Base-by-base conservation (phyloP, 2,888 invertebrate species). In the Xiphydria camelus region DNA sequence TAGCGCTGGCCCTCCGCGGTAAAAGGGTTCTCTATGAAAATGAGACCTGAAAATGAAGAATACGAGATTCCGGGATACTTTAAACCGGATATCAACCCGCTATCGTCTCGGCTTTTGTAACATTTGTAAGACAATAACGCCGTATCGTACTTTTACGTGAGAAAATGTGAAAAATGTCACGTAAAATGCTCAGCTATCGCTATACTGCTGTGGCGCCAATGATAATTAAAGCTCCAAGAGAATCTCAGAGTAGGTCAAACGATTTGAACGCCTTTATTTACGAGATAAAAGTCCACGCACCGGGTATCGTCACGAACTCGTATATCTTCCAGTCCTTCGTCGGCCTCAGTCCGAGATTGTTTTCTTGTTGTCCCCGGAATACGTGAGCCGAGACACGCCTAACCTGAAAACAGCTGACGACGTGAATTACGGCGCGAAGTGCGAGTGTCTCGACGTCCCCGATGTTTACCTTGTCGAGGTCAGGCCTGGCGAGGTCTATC, bases 21-120 rank as follows among this genome's bases (percentile, higher is more conserved):
- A 70, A 95, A 96, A 10, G 94, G 93, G 76, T 94, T 93, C 60
- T 79, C 80, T 46, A 96, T 87, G 39, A 90, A 82, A 56, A 91
- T 75, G 37, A 95, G 79, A n/a, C 94, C 86, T 83, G 61, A 41
- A 66, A 68, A 45, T 44, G 25, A 26, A 26, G 10, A n/a, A 4
- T n/a, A n/a, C n/a, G n/a, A n/a, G n/a, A n/a, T n/a, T n/a, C n/a
- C n/a, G n/a, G n/a, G n/a, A n/a, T n/a, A n/a, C n/a, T n/a, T n/a
- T n/a, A n/a, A n/a, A n/a, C n/a, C n/a, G n/a, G n/a, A n/a, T n/a
- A n/a, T n/a, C n/a, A n/a, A n/a, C n/a, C n/a, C n/a, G n/a, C n/a
- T n/a, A n/a, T n/a, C n/a, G n/a, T n/a, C n/a, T n/a, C n/a, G n/a
- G n/a, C n/a, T n/a, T n/a, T n/a, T n/a, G n/a, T n/a, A n/a, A n/a